phyloP scores from a whole-genome alignment of 2,797 vertebrate species.

The Bucorvus abyssinicus region DNA sequence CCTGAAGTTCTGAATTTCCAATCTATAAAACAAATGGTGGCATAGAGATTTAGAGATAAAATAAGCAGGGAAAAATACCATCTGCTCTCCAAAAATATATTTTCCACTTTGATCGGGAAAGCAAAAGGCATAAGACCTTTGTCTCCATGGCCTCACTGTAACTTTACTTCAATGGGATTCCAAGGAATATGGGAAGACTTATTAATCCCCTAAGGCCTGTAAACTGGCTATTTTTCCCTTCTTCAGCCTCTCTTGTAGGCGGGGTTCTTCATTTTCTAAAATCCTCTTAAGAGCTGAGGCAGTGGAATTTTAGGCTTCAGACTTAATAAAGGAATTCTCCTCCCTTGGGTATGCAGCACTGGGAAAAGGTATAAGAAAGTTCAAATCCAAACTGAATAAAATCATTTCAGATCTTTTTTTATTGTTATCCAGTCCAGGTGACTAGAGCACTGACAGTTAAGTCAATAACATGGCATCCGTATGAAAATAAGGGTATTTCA shows the following conservation, averaged over 20 bases:
- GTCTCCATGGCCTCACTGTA: conserved; percentile 66
- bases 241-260: conserved; percentile 65
- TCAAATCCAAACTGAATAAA: conserved; percentile 31
- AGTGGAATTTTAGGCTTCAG: conserved; percentile 60
- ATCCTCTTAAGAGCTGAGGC: conserved; percentile 66
- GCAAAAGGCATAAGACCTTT: conserved; percentile 50
- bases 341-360: conserved; percentile 26
- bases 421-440: neutral
- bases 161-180: conserved; percentile 79
- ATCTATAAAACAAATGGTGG: neutral
- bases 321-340: conserved; percentile 48
- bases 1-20: neutral
- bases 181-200: conserved; percentile 75
- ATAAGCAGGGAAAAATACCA: neutral
- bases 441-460: neutral
- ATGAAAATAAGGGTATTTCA: neutral
- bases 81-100: neutral
- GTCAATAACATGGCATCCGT: neutral
- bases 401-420: neutral
- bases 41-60: neutral
- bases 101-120: conserved; percentile 71
- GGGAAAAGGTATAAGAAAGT: conserved; percentile 46
- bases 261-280: conserved; percentile 55
- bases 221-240: conserved; percentile 66
- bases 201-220: conserved; percentile 74